Evolutionary conservation across 2,113 vertebrate species (phyloP).

Genomic region (Heloderma charlesbogerti): DNA sequence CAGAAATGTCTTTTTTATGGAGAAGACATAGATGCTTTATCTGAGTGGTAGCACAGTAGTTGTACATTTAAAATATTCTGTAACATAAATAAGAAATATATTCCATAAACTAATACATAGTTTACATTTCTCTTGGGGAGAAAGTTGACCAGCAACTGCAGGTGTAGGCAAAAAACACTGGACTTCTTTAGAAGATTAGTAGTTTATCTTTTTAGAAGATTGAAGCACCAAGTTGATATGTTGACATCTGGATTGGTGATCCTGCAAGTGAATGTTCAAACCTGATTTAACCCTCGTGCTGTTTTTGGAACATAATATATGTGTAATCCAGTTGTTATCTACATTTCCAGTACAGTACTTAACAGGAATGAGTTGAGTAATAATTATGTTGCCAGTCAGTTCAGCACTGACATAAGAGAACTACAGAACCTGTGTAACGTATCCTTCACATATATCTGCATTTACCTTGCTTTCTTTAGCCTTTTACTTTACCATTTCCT

Average conservation of each 20-base stretch:
- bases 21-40: background rate
- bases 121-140: constrained; percentile 56
- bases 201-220: constrained; percentile 43
- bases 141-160: constrained; percentile 51
- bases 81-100: background rate
- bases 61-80: constrained; percentile 2
- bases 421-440: background rate
- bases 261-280: constrained; percentile 41
- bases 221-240: constrained; percentile 53
- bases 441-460: background rate
- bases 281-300: constrained; percentile 47
- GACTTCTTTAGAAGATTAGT: constrained; percentile 46
- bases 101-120: constrained; percentile 17
- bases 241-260: constrained; percentile 54
- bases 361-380: constrained; percentile 32
- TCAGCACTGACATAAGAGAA: constrained; percentile 3
- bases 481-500: background rate
- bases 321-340: background rate
- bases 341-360: background rate
- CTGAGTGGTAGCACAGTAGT: background rate
- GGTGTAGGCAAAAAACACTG: constrained; percentile 34
- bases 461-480: background rate
- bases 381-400: constrained; percentile 3
- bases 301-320: rapidly evolving
- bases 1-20: background rate